Evolutionary conservation across 2,888 invertebrate species (phyloP).

Genomic region (Celastrina argiolus): DNA sequence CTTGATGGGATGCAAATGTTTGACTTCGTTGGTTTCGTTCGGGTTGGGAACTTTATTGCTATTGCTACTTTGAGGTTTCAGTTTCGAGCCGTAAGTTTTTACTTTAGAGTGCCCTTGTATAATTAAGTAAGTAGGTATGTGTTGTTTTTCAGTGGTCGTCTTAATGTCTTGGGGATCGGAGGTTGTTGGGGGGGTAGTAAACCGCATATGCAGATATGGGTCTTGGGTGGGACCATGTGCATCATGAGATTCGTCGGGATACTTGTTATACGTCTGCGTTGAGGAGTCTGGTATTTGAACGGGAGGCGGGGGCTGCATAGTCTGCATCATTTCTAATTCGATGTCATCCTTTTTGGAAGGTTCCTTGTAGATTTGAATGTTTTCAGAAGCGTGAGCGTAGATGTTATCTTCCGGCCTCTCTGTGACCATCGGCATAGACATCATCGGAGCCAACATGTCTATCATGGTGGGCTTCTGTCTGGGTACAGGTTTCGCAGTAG

Average conservation of each 20-base stretch:
- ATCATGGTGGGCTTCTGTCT: conserved; percentile 48
- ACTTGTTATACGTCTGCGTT: conserved; percentile 40
- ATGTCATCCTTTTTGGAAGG: conserved; percentile 44
- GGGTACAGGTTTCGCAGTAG: conserved; percentile 40
- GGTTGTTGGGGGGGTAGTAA: conserved; percentile 68
- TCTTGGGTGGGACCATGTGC: conserved; percentile 51
- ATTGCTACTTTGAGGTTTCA: conserved; percentile 51
- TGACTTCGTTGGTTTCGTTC: conserved; percentile 74
- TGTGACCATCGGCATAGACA: conserved; percentile 65
- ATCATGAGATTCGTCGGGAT: conserved; percentile 47
- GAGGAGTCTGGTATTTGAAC: conserved; percentile 45
- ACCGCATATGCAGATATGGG: conserved; percentile 67
- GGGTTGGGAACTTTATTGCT: conserved; percentile 74
- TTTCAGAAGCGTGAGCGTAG: conserved; percentile 66
- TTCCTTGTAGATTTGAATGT: conserved; percentile 60
- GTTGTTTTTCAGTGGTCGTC: conserved; percentile 67
- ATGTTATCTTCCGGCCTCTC: conserved; percentile 65
- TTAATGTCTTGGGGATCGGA: conserved; percentile 56
- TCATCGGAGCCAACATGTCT: conserved; percentile 67
- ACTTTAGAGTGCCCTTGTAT: conserved; percentile 92
- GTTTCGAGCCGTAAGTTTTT: conserved; percentile 86
- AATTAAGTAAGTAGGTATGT: conserved; percentile 84
- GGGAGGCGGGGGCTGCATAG: conserved; percentile 78
- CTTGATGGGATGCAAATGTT: conserved; percentile 74
- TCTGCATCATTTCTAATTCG: conserved; percentile 77